These are phyloP conservation scores for Drosophila sechellia DNA, from an alignment of 1,140 invertebrate species.

Conservation along the genomic window DNA sequence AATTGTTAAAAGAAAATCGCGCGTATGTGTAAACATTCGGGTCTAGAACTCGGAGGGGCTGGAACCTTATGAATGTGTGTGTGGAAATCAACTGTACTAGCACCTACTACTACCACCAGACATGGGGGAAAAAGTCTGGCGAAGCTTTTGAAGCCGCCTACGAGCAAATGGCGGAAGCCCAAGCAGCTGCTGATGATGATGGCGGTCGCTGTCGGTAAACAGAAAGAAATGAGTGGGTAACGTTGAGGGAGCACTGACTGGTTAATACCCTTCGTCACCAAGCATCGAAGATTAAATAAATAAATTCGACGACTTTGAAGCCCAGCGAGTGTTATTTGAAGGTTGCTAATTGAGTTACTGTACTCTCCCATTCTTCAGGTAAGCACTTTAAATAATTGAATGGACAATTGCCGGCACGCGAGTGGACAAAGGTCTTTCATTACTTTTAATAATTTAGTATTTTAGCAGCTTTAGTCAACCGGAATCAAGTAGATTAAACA, in stretches of 20 bases:
- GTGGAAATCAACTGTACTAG: slow-evolving; percentile 38
- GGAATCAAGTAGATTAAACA: background rate
- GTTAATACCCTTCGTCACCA: slow-evolving; percentile 24
- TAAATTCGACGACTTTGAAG: too few relatives aligned
- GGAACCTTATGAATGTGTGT: slow-evolving; percentile 1
- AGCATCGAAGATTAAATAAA: slow-evolving; percentile 3
- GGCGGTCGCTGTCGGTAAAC: slow-evolving; percentile 45
- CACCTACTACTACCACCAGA: background rate
- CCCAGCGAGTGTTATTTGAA: too few relatives aligned
- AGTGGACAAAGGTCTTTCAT: background rate
- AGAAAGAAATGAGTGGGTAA: slow-evolving; percentile 20
- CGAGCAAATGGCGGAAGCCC: slow-evolving; percentile 47
- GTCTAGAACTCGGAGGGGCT: slow-evolving; percentile 47
- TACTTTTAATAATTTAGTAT: background rate
- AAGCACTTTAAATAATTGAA: background rate
- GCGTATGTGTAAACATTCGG: slow-evolving; percentile 81
- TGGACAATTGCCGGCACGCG: background rate
- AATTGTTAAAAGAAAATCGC: slow-evolving; percentile 82
- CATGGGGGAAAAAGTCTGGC: slow-evolving; percentile 14
- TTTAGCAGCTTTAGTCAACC: background rate
- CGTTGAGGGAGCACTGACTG: slow-evolving; percentile 6
- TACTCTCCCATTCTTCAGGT: background rate
- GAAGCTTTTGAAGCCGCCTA: slow-evolving; percentile 48
- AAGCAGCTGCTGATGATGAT: slow-evolving; percentile 54
- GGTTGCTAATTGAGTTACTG: background rate